phyloP scores from a whole-genome alignment of 2,797 vertebrate genomes.

The Poecilia gillii region DNA sequence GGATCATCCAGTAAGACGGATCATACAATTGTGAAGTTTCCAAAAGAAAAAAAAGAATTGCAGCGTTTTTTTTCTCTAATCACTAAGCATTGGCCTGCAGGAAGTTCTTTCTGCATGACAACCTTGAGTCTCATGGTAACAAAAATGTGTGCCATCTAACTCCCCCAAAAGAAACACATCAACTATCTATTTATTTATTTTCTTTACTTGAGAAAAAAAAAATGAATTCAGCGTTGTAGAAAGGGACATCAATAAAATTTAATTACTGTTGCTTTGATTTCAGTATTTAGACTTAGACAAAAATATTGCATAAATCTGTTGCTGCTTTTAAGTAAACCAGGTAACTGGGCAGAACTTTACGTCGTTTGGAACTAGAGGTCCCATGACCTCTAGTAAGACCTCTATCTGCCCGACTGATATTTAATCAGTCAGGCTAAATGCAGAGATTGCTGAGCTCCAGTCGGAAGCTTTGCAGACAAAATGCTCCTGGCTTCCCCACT shows the following conservation, averaged over 20 bases:
- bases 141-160: not conserved
- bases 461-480: not conserved
- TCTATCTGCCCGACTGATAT: not conserved
- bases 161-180: not conserved
- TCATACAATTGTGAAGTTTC: not conserved
- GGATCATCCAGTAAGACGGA: not conserved
- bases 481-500: not conserved
- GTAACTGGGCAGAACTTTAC: not conserved
- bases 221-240: not conserved
- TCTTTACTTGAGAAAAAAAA: not conserved
- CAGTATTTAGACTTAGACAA: not conserved
- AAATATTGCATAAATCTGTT: not conserved
- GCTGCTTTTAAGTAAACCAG: not conserved
- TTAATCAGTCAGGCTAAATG: not conserved
- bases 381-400: too few species aligned
- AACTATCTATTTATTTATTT: not conserved
- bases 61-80: not conserved
- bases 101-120: not conserved
- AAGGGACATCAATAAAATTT: not conserved
- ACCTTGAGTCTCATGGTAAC: not conserved
- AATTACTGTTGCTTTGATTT: not conserved
- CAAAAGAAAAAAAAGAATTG: not conserved
- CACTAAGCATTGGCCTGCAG: not conserved
- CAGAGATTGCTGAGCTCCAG: not conserved
- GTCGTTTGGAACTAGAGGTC: too few species aligned